phyloP scores from a whole-genome alignment of 2,797 vertebrate species.

The Hoplostethus mediterraneus region DNA sequence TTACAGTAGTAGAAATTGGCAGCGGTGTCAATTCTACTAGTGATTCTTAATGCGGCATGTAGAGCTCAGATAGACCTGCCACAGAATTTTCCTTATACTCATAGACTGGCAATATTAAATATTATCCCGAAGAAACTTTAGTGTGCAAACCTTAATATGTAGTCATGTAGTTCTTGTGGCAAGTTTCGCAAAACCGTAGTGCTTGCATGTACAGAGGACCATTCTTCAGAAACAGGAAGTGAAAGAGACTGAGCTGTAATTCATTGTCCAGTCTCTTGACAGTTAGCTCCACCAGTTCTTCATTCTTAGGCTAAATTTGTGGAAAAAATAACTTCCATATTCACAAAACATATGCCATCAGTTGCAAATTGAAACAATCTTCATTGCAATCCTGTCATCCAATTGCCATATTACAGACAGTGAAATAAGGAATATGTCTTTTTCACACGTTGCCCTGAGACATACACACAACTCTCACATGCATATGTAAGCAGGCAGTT shows the following conservation, averaged over 20 bases:
- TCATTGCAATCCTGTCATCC: too few relatives aligned
- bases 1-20: not conserved
- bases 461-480: too few relatives aligned
- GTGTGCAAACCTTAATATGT: conserved; percentile 7
- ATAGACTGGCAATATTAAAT: not conserved
- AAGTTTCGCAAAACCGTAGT: not conserved
- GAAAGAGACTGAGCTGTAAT: not conserved
- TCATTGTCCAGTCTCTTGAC: not conserved
- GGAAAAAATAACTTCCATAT: too few relatives aligned
- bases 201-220: conserved; percentile 3
- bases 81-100: not conserved
- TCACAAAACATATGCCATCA: too few relatives aligned
- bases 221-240: conserved; percentile 29
- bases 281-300: too few relatives aligned
- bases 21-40: not conserved
- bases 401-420: too few relatives aligned
- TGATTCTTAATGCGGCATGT: not conserved
- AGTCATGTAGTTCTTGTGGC: not conserved
- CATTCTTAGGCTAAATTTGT: too few relatives aligned
- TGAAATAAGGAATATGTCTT: too few relatives aligned
- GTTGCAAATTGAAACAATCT: too few relatives aligned
- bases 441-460: too few relatives aligned
- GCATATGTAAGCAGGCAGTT: too few relatives aligned
- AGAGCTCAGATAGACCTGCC: not conserved
- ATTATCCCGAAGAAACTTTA: not conserved